Evolutionary conservation across 2,888 invertebrate genomes (phyloP).

Genomic region (Ophioninae sp.): DNA sequence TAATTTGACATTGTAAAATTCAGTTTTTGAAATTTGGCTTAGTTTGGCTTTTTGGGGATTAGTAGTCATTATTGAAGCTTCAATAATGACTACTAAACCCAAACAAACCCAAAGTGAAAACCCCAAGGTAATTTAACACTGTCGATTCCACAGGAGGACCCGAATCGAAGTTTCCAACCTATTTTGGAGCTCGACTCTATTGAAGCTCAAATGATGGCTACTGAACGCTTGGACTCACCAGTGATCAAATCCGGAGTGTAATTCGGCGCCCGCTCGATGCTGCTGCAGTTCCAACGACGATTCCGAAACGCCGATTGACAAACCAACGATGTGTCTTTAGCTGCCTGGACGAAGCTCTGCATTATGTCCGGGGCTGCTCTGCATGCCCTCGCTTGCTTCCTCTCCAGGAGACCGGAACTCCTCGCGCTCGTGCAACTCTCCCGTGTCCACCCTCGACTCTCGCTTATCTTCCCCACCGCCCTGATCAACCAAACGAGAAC

Average conservation of each 20-base stretch:
- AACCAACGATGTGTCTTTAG: slow-evolving; percentile 85
- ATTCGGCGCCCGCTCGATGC: slow-evolving; percentile 87
- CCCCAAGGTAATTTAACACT: neutral
- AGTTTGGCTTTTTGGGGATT: too few relatives aligned
- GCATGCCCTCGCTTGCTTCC: slow-evolving; percentile 86
- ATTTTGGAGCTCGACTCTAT: neutral
- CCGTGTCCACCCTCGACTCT: slow-evolving; percentile 76
- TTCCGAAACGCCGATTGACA: slow-evolving; percentile 88
- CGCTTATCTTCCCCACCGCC: slow-evolving; percentile 75
- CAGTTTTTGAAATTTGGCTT: too few relatives aligned
- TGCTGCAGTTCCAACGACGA: slow-evolving; percentile 92
- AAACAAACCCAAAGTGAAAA: too few relatives aligned
- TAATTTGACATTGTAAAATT: too few relatives aligned
- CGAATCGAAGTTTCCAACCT: neutral
- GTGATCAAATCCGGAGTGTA: slow-evolving; percentile 89
- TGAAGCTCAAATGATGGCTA: neutral
- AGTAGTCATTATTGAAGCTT: too few relatives aligned
- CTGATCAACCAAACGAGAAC: slow-evolving; percentile 63
- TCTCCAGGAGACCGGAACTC: slow-evolving; percentile 83
- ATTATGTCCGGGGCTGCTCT: slow-evolving; percentile 86
- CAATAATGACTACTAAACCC: too few relatives aligned
- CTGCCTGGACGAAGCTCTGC: slow-evolving; percentile 89
- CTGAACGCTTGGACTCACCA: slow-evolving; percentile 81
- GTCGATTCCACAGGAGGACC: neutral
- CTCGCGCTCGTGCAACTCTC: slow-evolving; percentile 79